Percentiles rank a stretch among this genome's conserved stretches.
Conservation (phyloP, 2,797 vertebrate genomes). For the Halcyon smyrnensis region DNA sequence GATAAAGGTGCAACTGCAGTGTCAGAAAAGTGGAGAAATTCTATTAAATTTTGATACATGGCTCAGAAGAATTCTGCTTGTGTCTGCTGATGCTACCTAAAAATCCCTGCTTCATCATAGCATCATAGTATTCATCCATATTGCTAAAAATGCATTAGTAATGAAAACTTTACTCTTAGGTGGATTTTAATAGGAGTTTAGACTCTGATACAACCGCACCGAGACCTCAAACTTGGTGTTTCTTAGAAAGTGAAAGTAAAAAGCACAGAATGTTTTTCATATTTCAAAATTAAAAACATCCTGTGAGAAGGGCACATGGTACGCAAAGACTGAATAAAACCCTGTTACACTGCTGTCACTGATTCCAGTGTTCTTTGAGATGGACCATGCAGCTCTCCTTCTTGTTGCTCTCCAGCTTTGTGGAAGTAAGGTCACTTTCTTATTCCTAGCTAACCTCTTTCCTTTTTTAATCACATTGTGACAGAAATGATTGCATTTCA, state of each 20-base stretch:
- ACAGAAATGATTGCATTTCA: neutral
- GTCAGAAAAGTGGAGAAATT: neutral
- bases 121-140: neutral
- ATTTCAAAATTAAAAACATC: neutral
- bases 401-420: conserved; percentile 34
- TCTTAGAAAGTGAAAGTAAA: conserved; percentile 1
- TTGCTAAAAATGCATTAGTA: neutral
- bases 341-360: neutral
- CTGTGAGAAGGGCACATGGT: neutral
- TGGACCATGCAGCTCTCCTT: conserved; percentile 12
- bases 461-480: neutral
- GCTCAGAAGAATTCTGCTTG: neutral
- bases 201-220: neutral
- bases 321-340: neutral
- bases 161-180: neutral
- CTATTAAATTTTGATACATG: neutral
- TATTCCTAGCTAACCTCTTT: neutral
- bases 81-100: neutral
- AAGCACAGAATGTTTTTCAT: neutral
- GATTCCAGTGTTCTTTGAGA: conserved; percentile 14
- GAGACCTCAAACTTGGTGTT: neutral
- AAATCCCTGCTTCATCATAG: neutral
- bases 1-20: neutral
- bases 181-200: neutral
- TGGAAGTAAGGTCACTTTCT: conserved; percentile 58